Evolutionary conservation across 1,140 invertebrate species (phyloP).

Genomic region (Chionoecetes opilio): DNA sequence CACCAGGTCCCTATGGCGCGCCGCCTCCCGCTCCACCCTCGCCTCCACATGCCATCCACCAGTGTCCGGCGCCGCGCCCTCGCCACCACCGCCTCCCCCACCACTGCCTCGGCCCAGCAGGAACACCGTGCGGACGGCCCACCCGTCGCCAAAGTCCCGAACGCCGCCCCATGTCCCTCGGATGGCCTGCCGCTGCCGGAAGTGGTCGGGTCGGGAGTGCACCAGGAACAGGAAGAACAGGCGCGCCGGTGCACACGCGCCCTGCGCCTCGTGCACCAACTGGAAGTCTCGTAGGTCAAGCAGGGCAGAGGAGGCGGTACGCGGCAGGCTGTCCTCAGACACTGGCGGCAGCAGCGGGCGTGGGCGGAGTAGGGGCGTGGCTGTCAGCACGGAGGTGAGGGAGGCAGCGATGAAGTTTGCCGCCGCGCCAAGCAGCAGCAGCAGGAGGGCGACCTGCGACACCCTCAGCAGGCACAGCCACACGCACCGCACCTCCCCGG

Average conservation of each 20-base stretch:
- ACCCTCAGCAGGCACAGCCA: conserved; percentile 60
- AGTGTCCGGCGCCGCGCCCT: background rate
- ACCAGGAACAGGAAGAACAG: conserved; percentile 82
- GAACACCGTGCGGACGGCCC: conserved; percentile 82
- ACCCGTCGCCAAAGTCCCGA: conserved; percentile 75
- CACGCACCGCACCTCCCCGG: conserved; percentile 46
- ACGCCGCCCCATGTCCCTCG: conserved; percentile 82
- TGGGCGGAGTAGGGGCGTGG: conserved; percentile 22
- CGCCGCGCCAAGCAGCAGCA: background rate
- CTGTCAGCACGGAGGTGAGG: conserved; percentile 12
- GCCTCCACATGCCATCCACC: background rate
- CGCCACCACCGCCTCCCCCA: conserved; percentile 80
- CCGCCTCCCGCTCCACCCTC: conserved; percentile 80
- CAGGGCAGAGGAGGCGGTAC: conserved; percentile 6
- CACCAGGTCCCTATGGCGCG: conserved; percentile 83
- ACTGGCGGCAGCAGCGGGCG: conserved; percentile 39
- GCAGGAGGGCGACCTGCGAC: conserved; percentile 50
- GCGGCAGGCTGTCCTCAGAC: conserved; percentile 31
- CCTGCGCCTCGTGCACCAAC: conserved; percentile 61
- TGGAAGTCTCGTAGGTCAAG: conserved; percentile 75
- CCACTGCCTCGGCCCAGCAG: conserved; percentile 78
- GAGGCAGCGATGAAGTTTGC: conserved; percentile 60
- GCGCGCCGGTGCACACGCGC: conserved; percentile 37
- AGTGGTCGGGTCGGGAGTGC: conserved; percentile 84
- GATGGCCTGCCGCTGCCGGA: conserved; percentile 83